Conservation (phyloP, 2,888 invertebrate species). For the Allygus modestus region DNA sequence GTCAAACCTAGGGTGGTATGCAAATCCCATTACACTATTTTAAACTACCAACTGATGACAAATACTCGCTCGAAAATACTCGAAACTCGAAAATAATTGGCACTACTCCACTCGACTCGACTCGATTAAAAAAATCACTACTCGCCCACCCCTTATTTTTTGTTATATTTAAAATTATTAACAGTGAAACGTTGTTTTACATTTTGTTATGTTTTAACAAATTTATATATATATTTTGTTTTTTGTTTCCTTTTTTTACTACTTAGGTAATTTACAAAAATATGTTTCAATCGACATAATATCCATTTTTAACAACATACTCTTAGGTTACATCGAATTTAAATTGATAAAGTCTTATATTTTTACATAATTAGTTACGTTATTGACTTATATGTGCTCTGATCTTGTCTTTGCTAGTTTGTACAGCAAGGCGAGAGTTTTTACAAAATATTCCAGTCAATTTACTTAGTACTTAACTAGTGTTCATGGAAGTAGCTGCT, state of each 20-base stretch:
- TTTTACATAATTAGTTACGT: neutral
- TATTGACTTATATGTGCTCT: neutral
- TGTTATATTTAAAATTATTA: conserved; percentile 38
- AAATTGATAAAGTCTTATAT: neutral
- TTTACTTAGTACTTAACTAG: conserved; percentile 55
- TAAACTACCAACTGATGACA: too few relatives aligned
- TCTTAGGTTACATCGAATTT: conserved; percentile 29
- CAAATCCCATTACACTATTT: too few relatives aligned
- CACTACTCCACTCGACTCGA: too few relatives aligned
- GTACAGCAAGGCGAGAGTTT: neutral
- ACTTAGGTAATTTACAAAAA: conserved; percentile 20
- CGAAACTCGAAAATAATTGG: too few relatives aligned
- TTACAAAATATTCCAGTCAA: conserved; percentile 58
- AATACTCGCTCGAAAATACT: too few relatives aligned
- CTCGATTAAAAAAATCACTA: too few relatives aligned
- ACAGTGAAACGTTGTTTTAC: conserved; percentile 34
- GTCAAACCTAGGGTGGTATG: too few relatives aligned
- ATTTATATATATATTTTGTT: conserved; percentile 24
- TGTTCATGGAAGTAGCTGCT: conserved; percentile 30
- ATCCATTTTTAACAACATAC: neutral
- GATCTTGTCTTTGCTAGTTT: neutral
- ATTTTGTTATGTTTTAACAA: conserved; percentile 45
- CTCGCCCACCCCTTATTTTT: too few relatives aligned
- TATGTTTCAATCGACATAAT: conserved; percentile 8
- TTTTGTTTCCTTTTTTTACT: conserved; percentile 25